Percentiles rank a stretch among this genome's conserved stretches.
Evolutionary conservation across 2,113 vertebrate genomes (phyloP).

Genomic region (Heteronetta atricapilla): DNA sequence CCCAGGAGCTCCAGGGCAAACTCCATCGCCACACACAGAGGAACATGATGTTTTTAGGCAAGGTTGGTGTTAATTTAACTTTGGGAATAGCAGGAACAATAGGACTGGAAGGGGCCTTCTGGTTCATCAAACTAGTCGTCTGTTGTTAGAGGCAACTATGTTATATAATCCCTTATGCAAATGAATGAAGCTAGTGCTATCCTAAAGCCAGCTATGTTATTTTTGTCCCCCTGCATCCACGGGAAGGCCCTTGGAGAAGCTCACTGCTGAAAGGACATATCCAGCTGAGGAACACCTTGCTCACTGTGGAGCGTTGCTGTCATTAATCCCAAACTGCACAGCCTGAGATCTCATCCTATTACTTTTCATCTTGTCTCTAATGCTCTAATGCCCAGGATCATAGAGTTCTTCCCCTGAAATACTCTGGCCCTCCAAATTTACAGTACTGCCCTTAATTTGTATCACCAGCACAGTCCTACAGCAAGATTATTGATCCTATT

Average conservation of each 20-base stretch:
- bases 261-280: not conserved
- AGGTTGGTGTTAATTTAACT: slow-evolving; percentile 65
- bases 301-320: accelerated
- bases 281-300: not conserved
- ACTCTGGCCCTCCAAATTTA: not conserved
- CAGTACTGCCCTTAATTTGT: not conserved
- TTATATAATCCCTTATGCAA: slow-evolving; percentile 40
- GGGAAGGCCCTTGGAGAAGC: slow-evolving; percentile 9
- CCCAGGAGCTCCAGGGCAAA: not conserved
- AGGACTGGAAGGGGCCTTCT: slow-evolving; percentile 59
- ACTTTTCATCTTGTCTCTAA: not conserved
- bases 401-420: not conserved
- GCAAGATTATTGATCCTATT: not conserved
- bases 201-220: slow-evolving; percentile 42
- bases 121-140: slow-evolving; percentile 62
- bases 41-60: slow-evolving; percentile 18
- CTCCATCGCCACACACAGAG: not conserved
- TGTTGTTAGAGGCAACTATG: slow-evolving; percentile 21
- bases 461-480: not conserved
- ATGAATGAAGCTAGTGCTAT: not conserved
- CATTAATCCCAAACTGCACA: not conserved
- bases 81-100: slow-evolving; percentile 41
- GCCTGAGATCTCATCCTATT: not conserved
- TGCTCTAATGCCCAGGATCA: not conserved
- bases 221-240: slow-evolving; percentile 12